These are phyloP conservation scores for Pseudobourletiella spinata DNA, from an alignment of 1,140 invertebrate genomes.

Conservation along the genomic window DNA sequence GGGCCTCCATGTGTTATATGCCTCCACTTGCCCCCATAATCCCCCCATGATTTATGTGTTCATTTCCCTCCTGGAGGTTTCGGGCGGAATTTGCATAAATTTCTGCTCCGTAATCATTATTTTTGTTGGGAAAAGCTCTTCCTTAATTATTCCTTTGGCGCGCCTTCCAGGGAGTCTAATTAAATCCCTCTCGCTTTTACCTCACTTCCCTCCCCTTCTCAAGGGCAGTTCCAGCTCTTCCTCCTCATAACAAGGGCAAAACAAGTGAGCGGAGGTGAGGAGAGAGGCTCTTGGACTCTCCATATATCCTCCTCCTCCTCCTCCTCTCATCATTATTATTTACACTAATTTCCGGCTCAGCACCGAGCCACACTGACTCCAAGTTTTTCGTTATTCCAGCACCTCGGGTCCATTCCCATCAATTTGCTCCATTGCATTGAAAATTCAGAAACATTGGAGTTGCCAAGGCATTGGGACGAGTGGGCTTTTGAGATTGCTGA, in stretches of 20 bases:
- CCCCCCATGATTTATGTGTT: constrained; percentile 34
- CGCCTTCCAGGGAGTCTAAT: constrained; percentile 34
- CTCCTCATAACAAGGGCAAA: no score
- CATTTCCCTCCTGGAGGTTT: constrained; percentile 32
- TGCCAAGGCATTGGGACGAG: no score
- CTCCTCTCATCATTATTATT: no score
- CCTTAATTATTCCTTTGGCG: constrained; percentile 36
- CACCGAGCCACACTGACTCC: no score
- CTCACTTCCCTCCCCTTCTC: constrained; percentile 1
- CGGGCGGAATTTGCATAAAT: constrained; percentile 34
- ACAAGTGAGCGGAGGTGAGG: no score
- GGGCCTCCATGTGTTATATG: background rate
- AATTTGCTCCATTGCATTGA: no score
- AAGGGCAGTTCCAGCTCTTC: background rate
- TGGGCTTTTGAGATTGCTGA: no score
- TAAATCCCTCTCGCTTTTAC: constrained; percentile 25
- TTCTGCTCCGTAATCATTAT: constrained; percentile 35
- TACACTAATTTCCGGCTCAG: no score
- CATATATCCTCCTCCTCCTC: background rate
- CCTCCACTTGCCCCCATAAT: constrained; percentile 26
- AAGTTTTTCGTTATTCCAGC: no score
- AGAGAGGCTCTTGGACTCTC: no score
- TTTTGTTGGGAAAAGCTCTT: constrained; percentile 22
- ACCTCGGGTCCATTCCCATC: no score
- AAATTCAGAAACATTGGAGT: no score